phyloP scores from a whole-genome alignment of 2,797 vertebrate genomes.

The Nothura maculosa region DNA sequence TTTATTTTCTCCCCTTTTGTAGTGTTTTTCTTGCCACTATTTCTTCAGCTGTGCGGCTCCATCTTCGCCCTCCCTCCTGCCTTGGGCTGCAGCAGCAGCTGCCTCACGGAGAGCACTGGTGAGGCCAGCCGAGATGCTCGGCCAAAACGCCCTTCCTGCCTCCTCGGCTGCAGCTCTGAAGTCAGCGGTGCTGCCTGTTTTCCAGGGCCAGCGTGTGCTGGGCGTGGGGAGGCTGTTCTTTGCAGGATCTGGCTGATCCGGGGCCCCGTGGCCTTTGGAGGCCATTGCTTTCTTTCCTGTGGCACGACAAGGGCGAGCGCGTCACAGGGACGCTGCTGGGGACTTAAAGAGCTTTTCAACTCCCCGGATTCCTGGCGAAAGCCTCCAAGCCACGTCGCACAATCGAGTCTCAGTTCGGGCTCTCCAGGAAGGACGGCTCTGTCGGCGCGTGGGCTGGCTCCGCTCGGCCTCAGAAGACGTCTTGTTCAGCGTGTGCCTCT shows the following conservation, averaged over 20 bases:
- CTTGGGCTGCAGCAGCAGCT: not conserved
- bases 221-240: not conserved
- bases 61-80: not conserved
- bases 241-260: not conserved
- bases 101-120: not conserved
- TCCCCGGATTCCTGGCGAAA: conserved; percentile 40
- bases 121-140: not conserved
- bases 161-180: not conserved
- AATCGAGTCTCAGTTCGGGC: conserved; percentile 39
- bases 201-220: not conserved
- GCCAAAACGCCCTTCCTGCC: not conserved
- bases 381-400: not conserved
- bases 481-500: conserved; percentile 41
- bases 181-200: not conserved
- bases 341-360: conserved; percentile 49
- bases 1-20: not conserved
- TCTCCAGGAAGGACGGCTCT: not conserved
- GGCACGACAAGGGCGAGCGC: not conserved
- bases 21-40: not conserved
- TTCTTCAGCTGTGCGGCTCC: not conserved
- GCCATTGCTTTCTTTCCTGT: not conserved
- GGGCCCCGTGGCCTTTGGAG: not conserved
- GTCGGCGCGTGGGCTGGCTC: conserved; percentile 45
- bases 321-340: conserved; percentile 7
- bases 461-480: conserved; percentile 43